Conservation (phyloP, 1,140 invertebrate species). For the Acromyrmex charruanus region DNA sequence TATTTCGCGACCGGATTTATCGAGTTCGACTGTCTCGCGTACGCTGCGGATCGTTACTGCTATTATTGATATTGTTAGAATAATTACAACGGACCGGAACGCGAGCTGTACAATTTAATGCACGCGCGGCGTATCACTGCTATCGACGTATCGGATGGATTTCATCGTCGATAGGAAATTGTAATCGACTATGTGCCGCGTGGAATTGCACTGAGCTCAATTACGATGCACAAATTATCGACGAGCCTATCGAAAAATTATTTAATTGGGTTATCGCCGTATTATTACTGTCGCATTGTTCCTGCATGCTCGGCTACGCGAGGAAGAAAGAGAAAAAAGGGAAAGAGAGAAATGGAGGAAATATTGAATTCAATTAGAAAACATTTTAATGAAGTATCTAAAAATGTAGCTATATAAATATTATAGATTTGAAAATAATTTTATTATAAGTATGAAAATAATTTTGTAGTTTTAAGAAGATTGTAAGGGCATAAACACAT, state of each 20-base stretch:
- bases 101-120: constrained; percentile 26
- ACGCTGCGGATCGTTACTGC: neutral
- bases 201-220: constrained; percentile 30
- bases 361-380: neutral
- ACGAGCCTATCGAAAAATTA: constrained; percentile 47
- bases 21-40: neutral
- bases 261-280: constrained; percentile 51
- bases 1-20: constrained; percentile 17
- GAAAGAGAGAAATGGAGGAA: neutral
- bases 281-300: constrained; percentile 29
- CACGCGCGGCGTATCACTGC: constrained; percentile 16
- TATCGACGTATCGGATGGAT: constrained; percentile 26
- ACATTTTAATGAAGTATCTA: too few species aligned
- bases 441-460: too few species aligned
- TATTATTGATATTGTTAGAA: constrained; percentile 53
- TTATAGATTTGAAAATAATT: too few species aligned
- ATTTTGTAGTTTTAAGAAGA: too few species aligned
- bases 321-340: too few species aligned
- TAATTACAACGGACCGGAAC: constrained; percentile 46
- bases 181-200: constrained; percentile 32
- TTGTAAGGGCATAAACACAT: too few species aligned
- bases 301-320: neutral
- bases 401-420: too few species aligned
- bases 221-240: constrained; percentile 43
- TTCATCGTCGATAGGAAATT: constrained; percentile 54